Conservation (phyloP, 1,140 invertebrate species). For the Drosophila asahinai region DNA sequence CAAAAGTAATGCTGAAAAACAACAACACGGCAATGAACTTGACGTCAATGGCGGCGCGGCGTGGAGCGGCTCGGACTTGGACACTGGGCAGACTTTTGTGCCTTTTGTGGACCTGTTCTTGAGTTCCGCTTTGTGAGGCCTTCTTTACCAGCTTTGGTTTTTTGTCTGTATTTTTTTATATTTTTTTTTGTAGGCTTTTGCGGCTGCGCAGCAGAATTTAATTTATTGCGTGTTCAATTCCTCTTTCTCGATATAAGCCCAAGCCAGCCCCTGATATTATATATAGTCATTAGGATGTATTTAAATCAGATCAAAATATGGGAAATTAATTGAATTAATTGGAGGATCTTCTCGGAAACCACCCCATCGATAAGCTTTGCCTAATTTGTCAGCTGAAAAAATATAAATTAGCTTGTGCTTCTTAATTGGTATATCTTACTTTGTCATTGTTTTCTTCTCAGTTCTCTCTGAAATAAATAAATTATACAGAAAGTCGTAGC, state of each 20-base stretch:
- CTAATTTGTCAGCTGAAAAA: background rate
- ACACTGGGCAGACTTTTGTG: slow-evolving; percentile 34
- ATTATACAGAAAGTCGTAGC: slow-evolving; percentile 3
- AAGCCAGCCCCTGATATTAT: background rate
- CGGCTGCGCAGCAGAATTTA: slow-evolving; percentile 58
- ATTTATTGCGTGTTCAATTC: slow-evolving; percentile 70
- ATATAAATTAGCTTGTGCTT: background rate
- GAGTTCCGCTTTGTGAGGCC: slow-evolving; percentile 47
- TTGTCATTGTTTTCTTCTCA: background rate
- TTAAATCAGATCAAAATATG: background rate
- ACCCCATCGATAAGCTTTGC: background rate
- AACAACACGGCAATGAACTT: slow-evolving; percentile 58
- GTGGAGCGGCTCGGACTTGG: too few species aligned
- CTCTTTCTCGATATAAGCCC: slow-evolving; percentile 6
- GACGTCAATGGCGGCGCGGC: slow-evolving; percentile 66
- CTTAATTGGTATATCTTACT: background rate
- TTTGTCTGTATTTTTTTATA: background rate
- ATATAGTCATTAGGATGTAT: background rate
- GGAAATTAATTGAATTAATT: background rate
- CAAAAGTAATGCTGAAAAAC: slow-evolving; percentile 22
- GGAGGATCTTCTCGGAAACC: background rate
- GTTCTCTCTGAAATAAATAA: background rate
- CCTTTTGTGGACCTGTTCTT: slow-evolving; percentile 60
- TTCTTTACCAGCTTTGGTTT: slow-evolving; percentile 7
- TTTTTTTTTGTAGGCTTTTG: slow-evolving; percentile 28